Percentiles rank a stretch among this genome's conserved stretches.
phyloP scores from a whole-genome alignment of 2,888 invertebrate genomes.

The Lycophotia porphyrea region DNA sequence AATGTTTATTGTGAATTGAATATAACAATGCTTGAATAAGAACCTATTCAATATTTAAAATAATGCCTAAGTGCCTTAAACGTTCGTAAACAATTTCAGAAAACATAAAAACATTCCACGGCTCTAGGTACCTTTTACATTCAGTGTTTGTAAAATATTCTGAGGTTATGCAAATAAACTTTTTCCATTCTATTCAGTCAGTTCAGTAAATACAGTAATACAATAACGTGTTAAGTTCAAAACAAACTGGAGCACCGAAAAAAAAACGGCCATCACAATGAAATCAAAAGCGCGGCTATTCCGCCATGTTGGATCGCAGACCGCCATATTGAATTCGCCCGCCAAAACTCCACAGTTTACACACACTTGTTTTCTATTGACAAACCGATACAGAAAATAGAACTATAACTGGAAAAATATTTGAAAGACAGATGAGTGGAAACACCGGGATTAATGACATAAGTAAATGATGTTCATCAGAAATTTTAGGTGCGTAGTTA shows the following conservation, averaged over 20 bases:
- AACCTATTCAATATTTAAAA: not conserved
- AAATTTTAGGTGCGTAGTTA: not conserved
- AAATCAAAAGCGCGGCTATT: slow-evolving; percentile 11
- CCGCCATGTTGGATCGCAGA: not conserved
- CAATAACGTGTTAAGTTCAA: slow-evolving; percentile 2
- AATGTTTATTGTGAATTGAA: not conserved
- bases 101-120: not conserved
- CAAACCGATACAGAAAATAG: not conserved
- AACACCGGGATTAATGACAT: too few species aligned
- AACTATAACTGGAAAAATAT: slow-evolving; percentile 7
- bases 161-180: not conserved
- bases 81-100: not conserved
- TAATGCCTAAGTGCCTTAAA: not conserved
- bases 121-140: not conserved
- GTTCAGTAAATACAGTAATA: not conserved
- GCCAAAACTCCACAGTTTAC: slow-evolving; percentile 19
- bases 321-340: slow-evolving; percentile 28
- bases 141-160: not conserved
- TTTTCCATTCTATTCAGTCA: not conserved
- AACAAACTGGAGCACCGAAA: not conserved
- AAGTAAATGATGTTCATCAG: not conserved
- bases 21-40: not conserved
- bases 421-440: not conserved
- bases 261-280: not conserved
- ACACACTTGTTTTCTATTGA: slow-evolving; percentile 19